These are phyloP conservation scores for Noctuana brunneofusca DNA, from an alignment of 2,888 invertebrate species.

Conservation along the genomic window DNA sequence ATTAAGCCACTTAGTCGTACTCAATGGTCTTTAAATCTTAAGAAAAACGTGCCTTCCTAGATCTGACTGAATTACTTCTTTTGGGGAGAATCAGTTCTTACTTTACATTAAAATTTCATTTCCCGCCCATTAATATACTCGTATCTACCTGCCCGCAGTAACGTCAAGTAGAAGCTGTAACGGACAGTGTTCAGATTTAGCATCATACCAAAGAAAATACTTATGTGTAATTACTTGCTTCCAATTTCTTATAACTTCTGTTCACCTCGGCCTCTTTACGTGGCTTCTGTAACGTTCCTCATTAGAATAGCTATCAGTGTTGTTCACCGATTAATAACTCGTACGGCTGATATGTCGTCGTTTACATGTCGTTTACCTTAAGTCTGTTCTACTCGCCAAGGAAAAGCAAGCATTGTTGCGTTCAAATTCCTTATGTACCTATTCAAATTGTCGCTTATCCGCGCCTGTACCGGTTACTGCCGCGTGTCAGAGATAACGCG, in stretches of 20 bases:
- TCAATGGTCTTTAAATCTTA: too few relatives aligned
- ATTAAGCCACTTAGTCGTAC: too few relatives aligned
- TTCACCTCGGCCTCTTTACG: conserved; percentile 78
- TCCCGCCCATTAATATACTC: too few relatives aligned
- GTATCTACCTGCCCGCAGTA: too few relatives aligned
- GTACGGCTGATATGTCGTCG: conserved; percentile 66
- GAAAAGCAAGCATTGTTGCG: conserved; percentile 46
- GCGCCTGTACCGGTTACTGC: conserved; percentile 57
- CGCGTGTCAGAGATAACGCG: conserved; percentile 61
- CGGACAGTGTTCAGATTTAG: neutral
- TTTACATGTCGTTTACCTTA: conserved; percentile 79
- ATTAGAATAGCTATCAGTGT: conserved; percentile 82
- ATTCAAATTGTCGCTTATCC: conserved; percentile 70
- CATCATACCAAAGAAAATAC: conserved; percentile 9
- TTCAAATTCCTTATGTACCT: conserved; percentile 61
- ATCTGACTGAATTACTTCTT: too few relatives aligned
- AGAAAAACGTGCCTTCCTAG: too few relatives aligned
- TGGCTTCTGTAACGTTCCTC: conserved; percentile 60
- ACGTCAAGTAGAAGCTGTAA: neutral
- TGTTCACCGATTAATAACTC: conserved; percentile 78
- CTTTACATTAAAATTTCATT: too few relatives aligned
- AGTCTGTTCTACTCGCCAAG: conserved; percentile 60
- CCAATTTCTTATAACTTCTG: conserved; percentile 49
- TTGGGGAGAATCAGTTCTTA: too few relatives aligned
- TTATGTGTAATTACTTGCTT: conserved; percentile 22